Percentiles rank a stretch among this genome's conserved stretches.
phyloP scores from a whole-genome alignment of 2,888 invertebrate genomes.

The Orchesella flavescens region DNA sequence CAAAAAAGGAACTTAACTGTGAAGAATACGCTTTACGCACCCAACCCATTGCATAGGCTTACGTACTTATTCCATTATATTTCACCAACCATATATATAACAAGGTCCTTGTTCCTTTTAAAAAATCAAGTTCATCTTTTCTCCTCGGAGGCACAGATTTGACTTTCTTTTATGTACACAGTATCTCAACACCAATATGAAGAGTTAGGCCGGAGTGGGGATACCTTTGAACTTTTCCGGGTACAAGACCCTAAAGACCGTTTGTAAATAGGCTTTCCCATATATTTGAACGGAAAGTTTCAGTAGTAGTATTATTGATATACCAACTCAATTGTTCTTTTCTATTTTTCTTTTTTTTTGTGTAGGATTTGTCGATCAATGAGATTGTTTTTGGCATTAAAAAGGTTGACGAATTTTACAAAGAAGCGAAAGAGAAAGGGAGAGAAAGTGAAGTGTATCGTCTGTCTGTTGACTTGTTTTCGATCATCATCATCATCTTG shows the following conservation, averaged over 20 bases:
- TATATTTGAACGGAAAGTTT: no score
- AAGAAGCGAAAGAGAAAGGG: not conserved
- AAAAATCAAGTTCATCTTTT: constrained; percentile 29
- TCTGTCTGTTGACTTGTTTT: constrained; percentile 29
- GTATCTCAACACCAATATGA: not conserved
- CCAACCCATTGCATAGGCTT: not conserved
- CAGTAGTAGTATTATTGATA: no score
- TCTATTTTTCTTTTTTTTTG: constrained; percentile 17
- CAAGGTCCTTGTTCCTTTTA: not conserved
- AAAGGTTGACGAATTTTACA: not conserved
- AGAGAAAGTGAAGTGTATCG: not conserved
- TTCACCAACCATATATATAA: not conserved
- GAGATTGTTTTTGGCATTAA: constrained; percentile 35
- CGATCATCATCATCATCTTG: not conserved
- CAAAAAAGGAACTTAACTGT: constrained; percentile 7
- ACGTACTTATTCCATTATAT: not conserved
- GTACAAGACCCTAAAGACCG: constrained; percentile 13
- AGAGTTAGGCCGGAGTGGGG: not conserved
- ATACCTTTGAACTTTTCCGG: not conserved
- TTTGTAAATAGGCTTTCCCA: constrained; percentile 5
- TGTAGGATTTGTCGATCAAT: constrained; percentile 27
- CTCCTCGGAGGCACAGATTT: constrained; percentile 19
- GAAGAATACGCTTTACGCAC: not conserved
- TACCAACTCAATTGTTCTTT: not conserved
- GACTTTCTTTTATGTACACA: not conserved